A percentile compares a stretch with the other conserved stretches of the same genome.
These are phyloP conservation scores for Drosophila yakuba DNA, from an alignment of 1,140 invertebrate species.

Conservation along the genomic window DNA sequence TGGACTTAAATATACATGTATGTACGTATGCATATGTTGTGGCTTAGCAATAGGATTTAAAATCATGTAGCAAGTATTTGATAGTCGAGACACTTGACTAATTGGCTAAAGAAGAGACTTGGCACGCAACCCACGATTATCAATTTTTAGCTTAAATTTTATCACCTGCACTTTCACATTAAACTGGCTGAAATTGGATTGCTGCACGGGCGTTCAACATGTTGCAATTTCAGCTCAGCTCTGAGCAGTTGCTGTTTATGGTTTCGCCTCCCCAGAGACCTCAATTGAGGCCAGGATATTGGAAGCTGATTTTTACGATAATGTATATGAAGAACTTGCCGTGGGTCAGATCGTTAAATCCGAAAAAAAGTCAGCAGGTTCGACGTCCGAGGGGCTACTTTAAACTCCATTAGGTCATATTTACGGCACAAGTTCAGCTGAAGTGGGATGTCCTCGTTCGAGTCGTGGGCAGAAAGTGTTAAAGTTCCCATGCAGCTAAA, in stretches of 20 bases:
- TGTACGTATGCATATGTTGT: too few relatives aligned
- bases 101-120: too few relatives aligned
- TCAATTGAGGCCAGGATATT: constrained; percentile 31
- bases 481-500: constrained; percentile 43
- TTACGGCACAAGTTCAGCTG: constrained; percentile 59
- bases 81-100: too few relatives aligned
- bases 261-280: neutral
- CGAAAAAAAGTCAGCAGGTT: constrained; percentile 13
- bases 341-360: constrained; percentile 63
- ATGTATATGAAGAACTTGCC: constrained; percentile 61
- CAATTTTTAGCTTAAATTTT: too few relatives aligned
- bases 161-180: neutral
- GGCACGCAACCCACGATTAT: too few relatives aligned
- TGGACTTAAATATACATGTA: too few relatives aligned
- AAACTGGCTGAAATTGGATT: neutral
- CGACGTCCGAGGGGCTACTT: constrained; percentile 45
- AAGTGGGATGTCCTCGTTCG: constrained; percentile 9
- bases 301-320: constrained; percentile 78
- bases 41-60: too few relatives aligned
- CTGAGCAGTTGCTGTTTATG: constrained; percentile 61
- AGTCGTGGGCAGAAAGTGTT: constrained; percentile 64
- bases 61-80: too few relatives aligned
- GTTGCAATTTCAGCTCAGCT: constrained; percentile 70
- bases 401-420: constrained; percentile 80
- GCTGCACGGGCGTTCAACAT: constrained; percentile 58